phyloP scores from a whole-genome alignment of 2,888 invertebrate species.

The Disparrhopalites patrizii region DNA sequence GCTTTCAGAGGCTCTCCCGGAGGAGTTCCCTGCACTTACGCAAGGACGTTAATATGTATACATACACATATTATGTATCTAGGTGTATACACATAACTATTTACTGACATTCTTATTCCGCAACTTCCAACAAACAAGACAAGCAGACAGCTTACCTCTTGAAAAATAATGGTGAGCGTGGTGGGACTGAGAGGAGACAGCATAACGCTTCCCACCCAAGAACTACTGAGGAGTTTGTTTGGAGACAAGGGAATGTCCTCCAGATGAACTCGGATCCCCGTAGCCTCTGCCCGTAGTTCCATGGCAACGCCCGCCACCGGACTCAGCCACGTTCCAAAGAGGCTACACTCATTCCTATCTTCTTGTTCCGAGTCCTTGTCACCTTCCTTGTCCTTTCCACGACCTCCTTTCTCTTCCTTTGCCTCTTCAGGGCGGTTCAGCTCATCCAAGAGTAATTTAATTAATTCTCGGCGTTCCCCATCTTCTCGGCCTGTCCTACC shows the following conservation, averaged over 20 bases:
- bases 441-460: neutral
- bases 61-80: too few relatives aligned
- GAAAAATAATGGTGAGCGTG: constrained; percentile 42
- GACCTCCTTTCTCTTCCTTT: too few relatives aligned
- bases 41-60: too few relatives aligned
- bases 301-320: constrained; percentile 41
- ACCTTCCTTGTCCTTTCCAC: neutral
- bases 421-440: neutral
- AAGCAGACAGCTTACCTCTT: constrained; percentile 23
- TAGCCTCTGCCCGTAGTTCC: constrained; percentile 32
- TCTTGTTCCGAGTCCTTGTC: neutral
- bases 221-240: constrained; percentile 16
- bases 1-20: constrained; percentile 2
- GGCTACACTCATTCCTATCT: constrained; percentile 29
- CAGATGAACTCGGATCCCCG: neutral
- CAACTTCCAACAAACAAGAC: neutral
- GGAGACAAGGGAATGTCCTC: constrained; percentile 31
- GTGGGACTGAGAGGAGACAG: constrained; percentile 42
- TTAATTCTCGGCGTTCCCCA: neutral
- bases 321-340: constrained; percentile 43
- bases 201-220: constrained; percentile 41
- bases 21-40: neutral
- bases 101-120: neutral
- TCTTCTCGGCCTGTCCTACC: neutral
- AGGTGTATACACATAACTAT: neutral